phyloP scores from a whole-genome alignment of 2,888 invertebrate species.

The Eurois occulta region DNA sequence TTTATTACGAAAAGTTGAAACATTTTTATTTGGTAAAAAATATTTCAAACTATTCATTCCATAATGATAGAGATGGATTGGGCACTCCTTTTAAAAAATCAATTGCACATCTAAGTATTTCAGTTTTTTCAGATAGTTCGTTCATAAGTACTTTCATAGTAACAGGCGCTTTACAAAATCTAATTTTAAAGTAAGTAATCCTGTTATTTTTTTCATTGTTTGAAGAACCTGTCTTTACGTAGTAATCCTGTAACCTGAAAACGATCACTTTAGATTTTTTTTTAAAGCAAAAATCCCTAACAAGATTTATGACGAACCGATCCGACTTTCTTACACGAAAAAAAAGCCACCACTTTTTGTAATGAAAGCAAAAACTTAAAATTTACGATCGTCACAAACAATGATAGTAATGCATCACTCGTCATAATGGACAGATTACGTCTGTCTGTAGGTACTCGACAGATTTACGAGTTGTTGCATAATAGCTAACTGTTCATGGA shows the following conservation, averaged over 20 bases:
- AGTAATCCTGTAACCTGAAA: slow-evolving; percentile 17
- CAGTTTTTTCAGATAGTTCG: not conserved
- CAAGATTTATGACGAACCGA: slow-evolving; percentile 63
- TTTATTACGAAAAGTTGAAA: slow-evolving; percentile 14
- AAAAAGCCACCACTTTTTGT: slow-evolving; percentile 54
- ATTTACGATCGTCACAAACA: slow-evolving; percentile 84
- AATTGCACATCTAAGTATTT: not conserved
- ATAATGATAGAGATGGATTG: too few species aligned
- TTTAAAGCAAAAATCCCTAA: slow-evolving; percentile 38
- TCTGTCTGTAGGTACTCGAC: slow-evolving; percentile 79
- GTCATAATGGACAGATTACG: slow-evolving; percentile 89
- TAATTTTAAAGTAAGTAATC: not conserved
- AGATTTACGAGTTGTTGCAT: slow-evolving; percentile 86
- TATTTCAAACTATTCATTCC: not conserved
- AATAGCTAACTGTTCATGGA: slow-evolving; percentile 74
- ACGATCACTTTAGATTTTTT: slow-evolving; percentile 27
- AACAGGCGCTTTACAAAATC: not conserved
- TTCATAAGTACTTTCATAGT: not conserved
- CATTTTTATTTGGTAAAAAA: slow-evolving; percentile 13
- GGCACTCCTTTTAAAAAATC: not conserved
- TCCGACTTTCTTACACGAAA: slow-evolving; percentile 60
- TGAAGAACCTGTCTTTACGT: not conserved
- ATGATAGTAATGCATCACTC: slow-evolving; percentile 88
- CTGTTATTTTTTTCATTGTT: not conserved
- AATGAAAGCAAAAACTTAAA: slow-evolving; percentile 71